Evolutionary conservation across 2,113 vertebrate genomes (phyloP), one percentile per base, ranked within the genome.

Genomic region (Muscicapa adusta): DNA sequence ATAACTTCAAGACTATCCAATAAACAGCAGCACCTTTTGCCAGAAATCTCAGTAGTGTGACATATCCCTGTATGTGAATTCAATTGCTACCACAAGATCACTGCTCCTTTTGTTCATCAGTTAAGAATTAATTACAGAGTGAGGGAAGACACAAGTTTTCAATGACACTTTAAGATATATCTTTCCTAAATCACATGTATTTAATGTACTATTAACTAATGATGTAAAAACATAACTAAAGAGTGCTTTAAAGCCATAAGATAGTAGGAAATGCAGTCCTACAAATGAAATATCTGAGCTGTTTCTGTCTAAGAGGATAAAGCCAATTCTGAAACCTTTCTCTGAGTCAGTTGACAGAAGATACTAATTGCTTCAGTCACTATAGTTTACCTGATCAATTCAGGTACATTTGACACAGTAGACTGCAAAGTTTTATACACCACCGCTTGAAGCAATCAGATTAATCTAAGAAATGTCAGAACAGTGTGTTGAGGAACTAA

Each of bases 61-160:
- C 77, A 93, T 85, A 93, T 60, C 43, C 68, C 54, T 83, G 36
- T 33, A 78, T 81, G 83, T 89, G 29, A 93, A 89, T 91, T 95
- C 91, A 87, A 57, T 31, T 91, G 58, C 26, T 73, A 20, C 45
- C 89, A 89, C 62, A 95, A 79, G 77, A 89, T 89, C 85, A 72
- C 40, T 25, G 48, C 6, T 67, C 19, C 40, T 82, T 83, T 94
- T 93, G 91, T 83, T 84, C 8, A 22, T 91, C 62, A 84, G 48
- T 86, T 66, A 96, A 77, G 53, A 91, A 95, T 88, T 92, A 96
- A 92, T 94, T 92, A 23, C 62, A 34, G 93, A 86, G 36, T 90
- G 51, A 94, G 38, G 24, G 65, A 89, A 97, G 80, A 91, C 94
- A 93, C 94, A 93, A 94, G 80, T 86, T 97, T 92, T 60, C 58